These are phyloP conservation scores for Spongilla lacustris DNA, from an alignment of 37 sponge, comb jelly and placozoan species.

Conservation along the genomic window DNA sequence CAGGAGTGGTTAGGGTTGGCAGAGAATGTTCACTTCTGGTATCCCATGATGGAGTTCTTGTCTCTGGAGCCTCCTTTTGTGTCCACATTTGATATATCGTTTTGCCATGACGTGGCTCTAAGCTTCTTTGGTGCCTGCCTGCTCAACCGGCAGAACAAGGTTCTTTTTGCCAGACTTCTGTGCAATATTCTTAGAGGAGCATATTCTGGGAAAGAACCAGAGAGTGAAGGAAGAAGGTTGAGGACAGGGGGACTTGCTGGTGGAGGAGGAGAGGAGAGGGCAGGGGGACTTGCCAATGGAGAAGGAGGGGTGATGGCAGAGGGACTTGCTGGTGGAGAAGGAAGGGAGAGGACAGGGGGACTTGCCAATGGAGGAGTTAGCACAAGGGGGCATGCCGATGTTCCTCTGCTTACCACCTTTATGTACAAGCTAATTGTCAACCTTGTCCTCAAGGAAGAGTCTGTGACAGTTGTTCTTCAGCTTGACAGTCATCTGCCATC, in stretches of 20 bases:
- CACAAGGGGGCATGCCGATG: neutral
- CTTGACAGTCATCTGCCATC: neutral
- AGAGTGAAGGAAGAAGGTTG: neutral
- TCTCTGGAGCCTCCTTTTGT: neutral
- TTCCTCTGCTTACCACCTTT: slow-evolving; percentile 51
- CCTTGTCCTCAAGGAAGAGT: slow-evolving; percentile 55
- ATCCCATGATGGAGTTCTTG: slow-evolving; percentile 27
- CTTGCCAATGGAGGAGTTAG: no score
- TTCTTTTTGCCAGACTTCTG: slow-evolving; percentile 39
- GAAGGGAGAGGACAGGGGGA: no score
- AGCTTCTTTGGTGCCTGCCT: slow-evolving; percentile 59
- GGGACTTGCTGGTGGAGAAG: no score
- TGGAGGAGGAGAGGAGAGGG: no score
- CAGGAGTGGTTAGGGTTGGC: slow-evolving; percentile 39
- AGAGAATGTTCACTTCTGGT: slow-evolving; percentile 29
- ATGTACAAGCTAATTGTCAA: slow-evolving; percentile 53
- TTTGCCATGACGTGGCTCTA: slow-evolving; percentile 45
- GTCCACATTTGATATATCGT: slow-evolving; percentile 14
- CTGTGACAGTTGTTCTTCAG: slow-evolving; percentile 45
- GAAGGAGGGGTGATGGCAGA: no score
- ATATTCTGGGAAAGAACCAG: neutral
- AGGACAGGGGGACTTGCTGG: no score
- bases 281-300: no score
- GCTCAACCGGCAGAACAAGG: slow-evolving; percentile 41
- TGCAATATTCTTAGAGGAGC: slow-evolving; percentile 26